These are phyloP conservation scores for Eptesicus fuscus DNA, from an alignment of 2,113 vertebrate genomes.

Conservation along the genomic window DNA sequence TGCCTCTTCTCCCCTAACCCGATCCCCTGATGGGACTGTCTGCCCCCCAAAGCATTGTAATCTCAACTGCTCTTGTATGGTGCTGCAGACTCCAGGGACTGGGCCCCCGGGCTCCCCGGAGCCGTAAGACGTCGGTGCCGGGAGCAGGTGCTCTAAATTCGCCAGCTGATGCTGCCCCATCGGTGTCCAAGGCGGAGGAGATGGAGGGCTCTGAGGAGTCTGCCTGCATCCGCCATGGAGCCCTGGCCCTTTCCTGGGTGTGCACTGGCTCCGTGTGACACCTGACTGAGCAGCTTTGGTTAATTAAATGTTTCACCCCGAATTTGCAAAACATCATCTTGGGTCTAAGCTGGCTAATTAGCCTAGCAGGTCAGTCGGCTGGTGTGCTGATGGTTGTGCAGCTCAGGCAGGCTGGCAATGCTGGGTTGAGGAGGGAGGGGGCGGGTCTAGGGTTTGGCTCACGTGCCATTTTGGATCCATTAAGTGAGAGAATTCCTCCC, in stretches of 20 bases:
- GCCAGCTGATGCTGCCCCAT: neutral
- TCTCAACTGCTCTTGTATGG: rapidly evolving
- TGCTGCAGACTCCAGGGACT: neutral
- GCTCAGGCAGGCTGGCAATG: neutral
- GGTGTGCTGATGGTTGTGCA: neutral
- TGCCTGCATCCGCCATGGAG: rapidly evolving
- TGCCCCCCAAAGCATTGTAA: neutral
- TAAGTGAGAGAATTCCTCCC: neutral
- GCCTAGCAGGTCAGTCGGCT: neutral
- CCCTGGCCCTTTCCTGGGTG: rapidly evolving
- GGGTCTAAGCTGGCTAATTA: conserved; percentile 7
- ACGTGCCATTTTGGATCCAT: rapidly evolving
- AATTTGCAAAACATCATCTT: conserved; percentile 46
- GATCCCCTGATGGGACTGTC: neutral
- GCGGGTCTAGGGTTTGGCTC: neutral
- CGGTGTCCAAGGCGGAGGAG: rapidly evolving
- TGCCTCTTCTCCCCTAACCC: neutral
- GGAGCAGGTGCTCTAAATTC: too few species aligned
- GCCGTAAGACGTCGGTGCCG: neutral
- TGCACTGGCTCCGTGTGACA: conserved; percentile 7
- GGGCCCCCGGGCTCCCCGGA: neutral
- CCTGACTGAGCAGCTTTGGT: conserved; percentile 53
- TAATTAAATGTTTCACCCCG: conserved; percentile 60
- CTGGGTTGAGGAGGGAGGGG: neutral
- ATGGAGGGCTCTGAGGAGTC: neutral